A percentile compares a stretch with the other conserved stretches of the same genome.
Evolutionary conservation across 2,113 vertebrate species (phyloP).

Genomic region (Salvelinus namaycush): DNA sequence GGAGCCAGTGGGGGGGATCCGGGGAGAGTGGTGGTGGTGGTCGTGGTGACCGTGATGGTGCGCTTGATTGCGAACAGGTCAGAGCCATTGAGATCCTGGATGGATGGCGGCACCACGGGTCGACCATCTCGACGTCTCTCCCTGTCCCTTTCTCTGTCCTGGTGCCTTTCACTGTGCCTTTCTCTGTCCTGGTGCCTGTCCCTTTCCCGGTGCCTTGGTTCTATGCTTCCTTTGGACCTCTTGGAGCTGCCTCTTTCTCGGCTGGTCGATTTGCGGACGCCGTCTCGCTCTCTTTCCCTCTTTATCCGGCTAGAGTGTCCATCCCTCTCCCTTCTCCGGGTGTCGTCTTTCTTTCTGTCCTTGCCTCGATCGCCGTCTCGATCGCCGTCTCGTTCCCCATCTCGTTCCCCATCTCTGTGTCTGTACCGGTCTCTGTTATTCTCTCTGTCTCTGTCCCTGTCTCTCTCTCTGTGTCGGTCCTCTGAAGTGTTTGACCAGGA

Average conservation of each 20-base stretch:
- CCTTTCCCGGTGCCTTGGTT: constrained; percentile 49
- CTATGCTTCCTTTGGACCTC: constrained; percentile 57
- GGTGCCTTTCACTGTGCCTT: constrained; percentile 59
- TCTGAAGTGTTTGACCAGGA: constrained; percentile 68
- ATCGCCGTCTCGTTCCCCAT: constrained; percentile 34
- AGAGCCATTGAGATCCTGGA: constrained; percentile 91
- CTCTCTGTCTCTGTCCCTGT: constrained; percentile 22
- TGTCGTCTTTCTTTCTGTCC: constrained; percentile 35
- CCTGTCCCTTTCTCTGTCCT: constrained; percentile 56
- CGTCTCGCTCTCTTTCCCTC: constrained; percentile 41
- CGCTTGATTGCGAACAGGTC: constrained; percentile 91
- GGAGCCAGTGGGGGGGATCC: constrained; percentile 72
- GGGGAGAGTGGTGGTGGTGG: constrained; percentile 67
- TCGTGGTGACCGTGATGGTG: constrained; percentile 88
- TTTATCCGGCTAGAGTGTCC: constrained; percentile 31
- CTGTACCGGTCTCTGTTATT: constrained; percentile 17
- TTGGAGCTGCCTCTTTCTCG: constrained; percentile 53
- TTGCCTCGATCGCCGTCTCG: constrained; percentile 61
- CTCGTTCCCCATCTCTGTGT: constrained; percentile 9
- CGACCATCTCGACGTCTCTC: constrained; percentile 75
- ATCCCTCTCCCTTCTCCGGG: constrained; percentile 57
- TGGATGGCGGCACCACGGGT: constrained; percentile 87
- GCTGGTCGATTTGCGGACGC: constrained; percentile 46
- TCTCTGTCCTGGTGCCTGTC: constrained; percentile 58
- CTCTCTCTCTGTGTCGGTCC: constrained; percentile 49